phyloP scores from a whole-genome alignment of 2,888 invertebrate genomes.

The Synanthedon tipuliformis region DNA sequence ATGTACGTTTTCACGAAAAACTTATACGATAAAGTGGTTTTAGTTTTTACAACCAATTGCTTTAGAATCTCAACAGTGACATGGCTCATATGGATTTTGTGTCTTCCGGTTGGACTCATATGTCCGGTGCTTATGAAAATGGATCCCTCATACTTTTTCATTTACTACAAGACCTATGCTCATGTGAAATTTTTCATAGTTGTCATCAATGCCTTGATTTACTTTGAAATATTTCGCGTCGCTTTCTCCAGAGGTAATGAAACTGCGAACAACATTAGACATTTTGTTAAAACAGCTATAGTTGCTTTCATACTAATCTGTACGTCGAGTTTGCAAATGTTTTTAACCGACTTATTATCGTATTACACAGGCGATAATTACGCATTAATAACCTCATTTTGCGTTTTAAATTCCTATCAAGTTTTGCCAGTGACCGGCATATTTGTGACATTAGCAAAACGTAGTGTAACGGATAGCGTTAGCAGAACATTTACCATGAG shows the following conservation, averaged over 20 bases:
- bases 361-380: constrained; percentile 9
- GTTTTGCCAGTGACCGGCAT: constrained; percentile 19
- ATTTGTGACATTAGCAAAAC: constrained; percentile 16
- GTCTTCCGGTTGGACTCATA: constrained; percentile 27
- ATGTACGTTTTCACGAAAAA: constrained; percentile 48
- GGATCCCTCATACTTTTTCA: constrained; percentile 8
- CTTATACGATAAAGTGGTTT: constrained; percentile 40
- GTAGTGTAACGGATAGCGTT: constrained; percentile 8
- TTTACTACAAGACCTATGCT: constrained; percentile 21
- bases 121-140: constrained; percentile 12
- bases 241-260: constrained; percentile 14
- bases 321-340: constrained; percentile 36
- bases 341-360: constrained; percentile 27
- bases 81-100: constrained; percentile 22
- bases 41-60: constrained; percentile 26
- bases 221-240: constrained; percentile 30
- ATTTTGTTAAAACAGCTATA: constrained; percentile 19
- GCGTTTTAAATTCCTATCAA: constrained; percentile 28
- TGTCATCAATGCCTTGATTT: constrained; percentile 28
- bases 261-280: constrained; percentile 11
- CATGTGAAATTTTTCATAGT: constrained; percentile 30
- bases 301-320: constrained; percentile 32
- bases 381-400: constrained; percentile 13
- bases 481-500: constrained; percentile 4
- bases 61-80: constrained; percentile 18